Evolutionary conservation across 2,888 invertebrate genomes (phyloP), one percentile per base, ranked within the genome.

Genomic region (Drosophila yooni): DNA sequence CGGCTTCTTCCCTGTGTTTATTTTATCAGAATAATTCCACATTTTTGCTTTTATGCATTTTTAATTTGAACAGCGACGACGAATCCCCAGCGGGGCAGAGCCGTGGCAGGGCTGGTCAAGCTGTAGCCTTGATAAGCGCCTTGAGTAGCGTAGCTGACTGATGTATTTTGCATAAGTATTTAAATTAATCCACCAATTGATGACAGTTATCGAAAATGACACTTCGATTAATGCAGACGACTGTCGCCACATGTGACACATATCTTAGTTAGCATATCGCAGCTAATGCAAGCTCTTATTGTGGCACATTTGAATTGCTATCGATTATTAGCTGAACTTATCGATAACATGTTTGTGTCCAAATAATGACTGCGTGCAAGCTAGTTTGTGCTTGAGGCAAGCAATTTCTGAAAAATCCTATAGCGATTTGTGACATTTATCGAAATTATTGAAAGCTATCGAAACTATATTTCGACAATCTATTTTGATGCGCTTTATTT

Each of bases 11-110:
- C 73, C 71, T 79, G 74, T 83, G 83, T 88, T 88, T 84, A 86
- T 89, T 89, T 83, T 90, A 82, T 89, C 91, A 89, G 88, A 88
- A 90, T 90, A 89, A 89, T 88, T 89, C 77, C 88, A 80, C 76
- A 83, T 84, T 89, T 84, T 82, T 82, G 86, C 91, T 89, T 83
- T 91, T 88, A 86, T 89, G 86, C 88, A 90, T 89, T 90, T 89
- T 85, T 89, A 90, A 90, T 90, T 90, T 85, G 79, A 77, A 70
- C 78, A 81, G 60, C 70, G 71, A 57, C 54, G 73, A 71, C 53
- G 73, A 75, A 63, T 72, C 59, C 73, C 65, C 64, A 56, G 56
- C 52, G 36, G 43, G 15, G 21, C 46, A 25, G 40, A 56, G 61
- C 27, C 6, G 25, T 29, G 31, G n/a, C 58, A 21, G 27, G 5